phyloP scores from a whole-genome alignment of 1,140 invertebrate species.

The Cotesia glomerata region DNA sequence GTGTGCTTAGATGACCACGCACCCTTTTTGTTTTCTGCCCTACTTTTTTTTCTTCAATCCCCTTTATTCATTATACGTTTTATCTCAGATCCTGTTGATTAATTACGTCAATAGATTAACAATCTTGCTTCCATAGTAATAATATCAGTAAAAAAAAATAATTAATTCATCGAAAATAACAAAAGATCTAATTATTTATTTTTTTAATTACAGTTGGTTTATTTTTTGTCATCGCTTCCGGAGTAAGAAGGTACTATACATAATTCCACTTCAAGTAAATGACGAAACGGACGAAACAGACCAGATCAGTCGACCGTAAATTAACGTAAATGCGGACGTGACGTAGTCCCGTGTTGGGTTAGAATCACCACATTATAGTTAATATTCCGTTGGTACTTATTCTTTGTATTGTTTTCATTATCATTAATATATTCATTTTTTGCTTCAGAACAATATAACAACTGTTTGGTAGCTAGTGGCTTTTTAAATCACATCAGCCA shows the following conservation, averaged over 20 bases:
- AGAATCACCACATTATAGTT: neutral
- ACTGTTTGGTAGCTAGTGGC: neutral
- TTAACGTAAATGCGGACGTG: conserved; percentile 62
- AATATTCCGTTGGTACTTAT: neutral
- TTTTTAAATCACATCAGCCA: no score
- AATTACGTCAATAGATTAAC: neutral
- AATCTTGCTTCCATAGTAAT: neutral
- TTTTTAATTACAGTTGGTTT: neutral
- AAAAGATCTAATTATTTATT: neutral
- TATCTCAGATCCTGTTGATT: neutral
- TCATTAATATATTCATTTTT: neutral
- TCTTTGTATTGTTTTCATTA: neutral
- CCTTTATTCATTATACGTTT: neutral
- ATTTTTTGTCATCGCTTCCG: neutral
- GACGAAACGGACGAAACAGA: neutral
- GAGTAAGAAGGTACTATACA: neutral
- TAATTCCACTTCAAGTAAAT: neutral
- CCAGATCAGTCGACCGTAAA: conserved; percentile 37
- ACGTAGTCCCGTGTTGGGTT: conserved; percentile 42
- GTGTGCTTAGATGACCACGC: neutral
- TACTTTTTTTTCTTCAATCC: neutral
- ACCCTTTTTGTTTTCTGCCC: neutral
- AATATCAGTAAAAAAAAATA: neutral
- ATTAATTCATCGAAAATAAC: neutral
- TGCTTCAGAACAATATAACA: neutral